Conservation (phyloP, 2,113 vertebrate species). For the Gymnarchus niloticus region DNA sequence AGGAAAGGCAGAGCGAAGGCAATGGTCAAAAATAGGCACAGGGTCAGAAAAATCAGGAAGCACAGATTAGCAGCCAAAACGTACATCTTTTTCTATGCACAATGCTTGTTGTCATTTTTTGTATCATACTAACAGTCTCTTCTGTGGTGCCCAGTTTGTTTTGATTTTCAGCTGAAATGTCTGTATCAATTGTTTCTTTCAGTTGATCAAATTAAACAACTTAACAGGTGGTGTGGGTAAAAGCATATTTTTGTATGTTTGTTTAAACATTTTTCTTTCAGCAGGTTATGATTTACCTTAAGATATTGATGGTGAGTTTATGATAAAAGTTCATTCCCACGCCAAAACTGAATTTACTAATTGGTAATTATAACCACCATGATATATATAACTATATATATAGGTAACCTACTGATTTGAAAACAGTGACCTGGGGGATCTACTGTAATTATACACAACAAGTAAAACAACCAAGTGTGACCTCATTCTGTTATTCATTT, state of each 20-base stretch:
- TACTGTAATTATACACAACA: slow-evolving; percentile 47
- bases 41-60: too few species aligned
- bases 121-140: too few species aligned
- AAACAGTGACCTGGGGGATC: slow-evolving; percentile 38
- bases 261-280: not conserved
- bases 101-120: too few species aligned
- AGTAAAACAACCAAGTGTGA: slow-evolving; percentile 47
- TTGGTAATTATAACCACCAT: not conserved
- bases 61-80: too few species aligned
- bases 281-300: not conserved
- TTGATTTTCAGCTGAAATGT: too few species aligned
- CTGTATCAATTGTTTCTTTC: too few species aligned
- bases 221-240: not conserved
- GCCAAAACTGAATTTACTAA: not conserved
- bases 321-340: not conserved
- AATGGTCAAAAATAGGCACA: too few species aligned
- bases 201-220: too few species aligned
- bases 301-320: not conserved
- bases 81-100: too few species aligned
- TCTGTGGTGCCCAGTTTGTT: too few species aligned
- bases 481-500: slow-evolving; percentile 54
- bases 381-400: not conserved
- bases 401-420: slow-evolving; percentile 31
- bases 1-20: too few species aligned
- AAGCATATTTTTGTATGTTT: not conserved